These are phyloP conservation scores for Muschampia plurimacula DNA, from an alignment of 2,888 invertebrate genomes.

Conservation along the genomic window DNA sequence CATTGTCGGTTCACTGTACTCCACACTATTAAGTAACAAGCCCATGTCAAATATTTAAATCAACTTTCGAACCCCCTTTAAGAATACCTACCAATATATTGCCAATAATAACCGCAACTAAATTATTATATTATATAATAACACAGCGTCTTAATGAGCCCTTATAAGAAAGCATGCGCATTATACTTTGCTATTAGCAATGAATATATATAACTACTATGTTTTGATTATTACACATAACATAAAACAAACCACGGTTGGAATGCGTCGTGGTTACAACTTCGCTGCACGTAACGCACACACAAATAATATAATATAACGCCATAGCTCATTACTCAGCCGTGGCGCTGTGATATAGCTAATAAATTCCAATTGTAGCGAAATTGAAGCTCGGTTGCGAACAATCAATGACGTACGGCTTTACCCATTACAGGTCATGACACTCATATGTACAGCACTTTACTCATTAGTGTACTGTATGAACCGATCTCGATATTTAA, in stretches of 20 bases:
- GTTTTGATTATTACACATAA: not conserved
- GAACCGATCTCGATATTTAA: conserved; percentile 25
- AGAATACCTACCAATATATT: no score
- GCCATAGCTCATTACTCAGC: conserved; percentile 33
- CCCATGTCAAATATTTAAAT: no score
- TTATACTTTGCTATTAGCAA: no score
- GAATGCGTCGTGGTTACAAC: conserved; percentile 8
- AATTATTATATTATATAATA: no score
- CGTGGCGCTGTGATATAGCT: conserved; percentile 33
- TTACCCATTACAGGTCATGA: conserved; percentile 37
- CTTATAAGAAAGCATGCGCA: no score
- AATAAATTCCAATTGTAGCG: conserved; percentile 39
- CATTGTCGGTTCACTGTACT: no score
- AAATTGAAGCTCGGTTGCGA: conserved; percentile 37
- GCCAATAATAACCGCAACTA: no score
- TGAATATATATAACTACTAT: no score
- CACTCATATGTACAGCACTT: conserved; percentile 39
- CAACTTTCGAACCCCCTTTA: no score
- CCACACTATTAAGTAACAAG: no score
- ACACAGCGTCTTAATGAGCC: no score
- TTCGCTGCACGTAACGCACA: not conserved
- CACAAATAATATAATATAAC: conserved; percentile 8
- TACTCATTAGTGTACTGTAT: conserved; percentile 32
- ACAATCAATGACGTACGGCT: conserved; percentile 38
- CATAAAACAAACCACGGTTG: not conserved